These are phyloP conservation scores for Brenthis ino DNA, from an alignment of 2,888 invertebrate species.

Conservation along the genomic window DNA sequence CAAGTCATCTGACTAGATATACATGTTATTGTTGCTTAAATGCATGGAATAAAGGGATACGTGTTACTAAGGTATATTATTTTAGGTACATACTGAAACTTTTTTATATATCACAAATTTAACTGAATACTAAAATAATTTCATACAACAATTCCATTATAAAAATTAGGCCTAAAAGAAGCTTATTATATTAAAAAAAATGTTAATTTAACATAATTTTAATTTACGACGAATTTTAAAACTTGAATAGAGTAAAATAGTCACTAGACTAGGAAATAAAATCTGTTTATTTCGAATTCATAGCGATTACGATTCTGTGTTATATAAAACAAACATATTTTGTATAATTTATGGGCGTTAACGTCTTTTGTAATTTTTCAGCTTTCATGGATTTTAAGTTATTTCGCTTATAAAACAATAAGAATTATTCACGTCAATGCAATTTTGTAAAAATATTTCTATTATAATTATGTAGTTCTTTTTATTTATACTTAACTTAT, in stretches of 20 bases:
- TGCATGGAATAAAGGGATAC: too few relatives aligned
- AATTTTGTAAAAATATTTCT: conserved; percentile 28
- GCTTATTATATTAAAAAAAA: neutral
- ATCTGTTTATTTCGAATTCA: too few relatives aligned
- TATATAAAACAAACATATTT: too few relatives aligned
- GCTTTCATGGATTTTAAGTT: neutral
- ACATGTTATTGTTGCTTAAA: too few relatives aligned
- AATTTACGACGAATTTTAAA: too few relatives aligned
- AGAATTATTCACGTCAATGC: neutral
- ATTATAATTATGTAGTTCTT: conserved; percentile 5
- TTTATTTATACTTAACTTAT: conserved; percentile 8
- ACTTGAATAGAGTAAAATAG: neutral
- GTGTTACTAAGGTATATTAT: too few relatives aligned
- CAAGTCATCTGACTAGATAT: too few relatives aligned
- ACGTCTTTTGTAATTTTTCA: neutral
- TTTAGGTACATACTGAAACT: neutral
- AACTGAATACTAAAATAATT: conserved; percentile 3
- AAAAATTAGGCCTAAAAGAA: conserved; percentile 11
- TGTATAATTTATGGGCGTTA: neutral
- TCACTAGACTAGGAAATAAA: too few relatives aligned
- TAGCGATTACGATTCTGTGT: too few relatives aligned
- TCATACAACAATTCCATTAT: neutral
- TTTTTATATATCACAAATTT: neutral
- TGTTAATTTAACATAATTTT: too few relatives aligned
- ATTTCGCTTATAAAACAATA: neutral